Evolutionary conservation across 2,888 invertebrate genomes (phyloP), one percentile per base, ranked within the genome.

Genomic region (Zaprionus lineosus): DNA sequence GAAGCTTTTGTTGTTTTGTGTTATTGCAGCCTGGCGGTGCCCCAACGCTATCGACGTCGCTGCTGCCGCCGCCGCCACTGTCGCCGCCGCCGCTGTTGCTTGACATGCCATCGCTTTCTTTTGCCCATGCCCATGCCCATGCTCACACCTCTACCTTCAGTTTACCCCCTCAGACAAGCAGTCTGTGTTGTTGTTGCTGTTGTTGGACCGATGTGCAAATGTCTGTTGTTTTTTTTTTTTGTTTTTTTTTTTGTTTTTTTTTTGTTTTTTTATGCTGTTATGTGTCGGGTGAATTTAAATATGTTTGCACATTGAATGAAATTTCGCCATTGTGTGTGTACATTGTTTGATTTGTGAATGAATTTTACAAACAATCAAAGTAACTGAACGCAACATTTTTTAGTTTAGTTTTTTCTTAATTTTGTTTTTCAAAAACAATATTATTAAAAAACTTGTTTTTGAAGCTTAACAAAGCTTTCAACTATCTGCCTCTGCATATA

Each of bases 91-190:
- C 26, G 51, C 8, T 24, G 33, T 46, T 2, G 44, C 51, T 65
- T 75, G 51, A 56, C 55, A 67, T 83, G 64, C 84, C 86, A 44
- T 67, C 85, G 86, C 77, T 78, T 78, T 85, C 77, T 82, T 71
- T 68, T 59, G 75, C 57, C n/a, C n/a, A n/a, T n/a, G n/a, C n/a
- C n/a, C n/a, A 29, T 58, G 39, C 74, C 64, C 36, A 57, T 57
- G 56, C 55, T 39, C 43, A 14, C 39, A 16, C 12, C 8, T 24
- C n/a, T 18, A 2, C 11, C 26, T 2, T 6, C 15, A 3, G 7
- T 4, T n/a, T 19, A 16, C 14, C 39, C 14, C 7, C 33, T 19
- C 19, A 28, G 33, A 11, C 29, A 9, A 26, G 8, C 28, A 28
- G 40, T 26, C 37, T 19, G 36, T 47, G 61, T 18, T 12, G 7